Evolutionary conservation across 2,113 vertebrate genomes (phyloP), one percentile per base, ranked within the genome.

Genomic region (Paralichthys olivaceus): DNA sequence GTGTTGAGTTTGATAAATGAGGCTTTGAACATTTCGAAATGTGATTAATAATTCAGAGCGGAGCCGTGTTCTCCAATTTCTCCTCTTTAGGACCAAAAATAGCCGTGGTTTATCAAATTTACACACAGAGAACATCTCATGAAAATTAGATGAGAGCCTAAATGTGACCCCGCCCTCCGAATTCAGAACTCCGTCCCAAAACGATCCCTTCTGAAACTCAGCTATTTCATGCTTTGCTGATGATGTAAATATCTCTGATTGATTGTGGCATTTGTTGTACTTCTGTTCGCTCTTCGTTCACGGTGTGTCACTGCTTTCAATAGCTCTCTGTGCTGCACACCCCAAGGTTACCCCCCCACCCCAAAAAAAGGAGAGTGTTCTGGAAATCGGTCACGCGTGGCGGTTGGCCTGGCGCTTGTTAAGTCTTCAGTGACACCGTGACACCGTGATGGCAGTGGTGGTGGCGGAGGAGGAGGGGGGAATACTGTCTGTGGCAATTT

Each of bases 321-420:
- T 58, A 40, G 56, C 25, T 53, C 20, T 53, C 74, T 37, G 43
- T 61, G 61, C 54, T 5, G 56, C 53, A 22, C 45, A 19, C 8
- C 34, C 7, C 67, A 77, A 84, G 80, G 85, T 88, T 56, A 72
- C 40, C 1, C 13, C 66, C 37, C 37, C 37, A 8, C 9, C 0
- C 1, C 6, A 40, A 43, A 43, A 37, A 6, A 4, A 37, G 34
- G 40, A 11, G 40, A 45, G 43, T 0, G 47, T 20, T 69, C 61
- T 74, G 74, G 67, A 70, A 69, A 57, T 40, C 26, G 40, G 34
- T 69, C 90, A 71, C 13, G 80, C 58, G 15, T 54, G 70, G 40
- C 40, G 25, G 2, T 8, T 28, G 8, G 25, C 58, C 82, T 72
- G 71, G 63, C 13, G 47, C 59, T 37, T 28, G 22, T 15, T 26